These are phyloP conservation scores for Sorex fumeus DNA, from an alignment of 2,113 vertebrate genomes.

Conservation along the genomic window DNA sequence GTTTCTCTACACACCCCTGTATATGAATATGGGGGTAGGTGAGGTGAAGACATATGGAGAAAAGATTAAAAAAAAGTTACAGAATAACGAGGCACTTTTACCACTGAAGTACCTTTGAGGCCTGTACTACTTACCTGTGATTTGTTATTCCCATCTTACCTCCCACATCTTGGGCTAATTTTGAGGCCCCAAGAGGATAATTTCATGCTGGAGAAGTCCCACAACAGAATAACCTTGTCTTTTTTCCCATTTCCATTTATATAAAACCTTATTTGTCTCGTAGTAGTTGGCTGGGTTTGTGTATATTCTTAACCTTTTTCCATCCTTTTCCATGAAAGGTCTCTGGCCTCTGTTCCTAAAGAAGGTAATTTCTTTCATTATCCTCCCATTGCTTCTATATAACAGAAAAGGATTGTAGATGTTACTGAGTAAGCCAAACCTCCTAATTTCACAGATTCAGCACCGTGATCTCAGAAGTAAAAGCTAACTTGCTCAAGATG, in stretches of 20 bases:
- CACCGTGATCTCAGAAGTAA: background rate
- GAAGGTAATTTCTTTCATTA: slow-evolving; percentile 32
- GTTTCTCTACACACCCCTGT: background rate
- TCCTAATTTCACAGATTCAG: slow-evolving; percentile 9
- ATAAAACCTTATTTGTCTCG: background rate
- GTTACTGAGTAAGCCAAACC: background rate
- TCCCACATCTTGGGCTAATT: slow-evolving; percentile 22
- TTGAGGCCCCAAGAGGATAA: slow-evolving; percentile 9
- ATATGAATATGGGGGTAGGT: background rate
- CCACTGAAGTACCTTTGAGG: background rate
- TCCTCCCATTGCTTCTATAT: background rate
- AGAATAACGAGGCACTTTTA: background rate
- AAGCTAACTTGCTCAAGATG: background rate
- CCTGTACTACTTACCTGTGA: background rate
- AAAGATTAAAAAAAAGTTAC: background rate
- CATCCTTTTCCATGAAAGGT: background rate
- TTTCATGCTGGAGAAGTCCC: background rate
- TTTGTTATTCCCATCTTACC: background rate
- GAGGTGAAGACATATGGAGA: background rate
- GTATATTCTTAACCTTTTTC: background rate
- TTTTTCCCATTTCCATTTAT: background rate
- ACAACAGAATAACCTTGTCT: background rate
- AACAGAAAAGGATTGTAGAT: background rate
- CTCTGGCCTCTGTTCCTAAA: background rate
- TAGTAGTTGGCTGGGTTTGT: background rate